Base-by-base conservation (phyloP, 2,113 vertebrate genomes). In the Indri indri region DNA sequence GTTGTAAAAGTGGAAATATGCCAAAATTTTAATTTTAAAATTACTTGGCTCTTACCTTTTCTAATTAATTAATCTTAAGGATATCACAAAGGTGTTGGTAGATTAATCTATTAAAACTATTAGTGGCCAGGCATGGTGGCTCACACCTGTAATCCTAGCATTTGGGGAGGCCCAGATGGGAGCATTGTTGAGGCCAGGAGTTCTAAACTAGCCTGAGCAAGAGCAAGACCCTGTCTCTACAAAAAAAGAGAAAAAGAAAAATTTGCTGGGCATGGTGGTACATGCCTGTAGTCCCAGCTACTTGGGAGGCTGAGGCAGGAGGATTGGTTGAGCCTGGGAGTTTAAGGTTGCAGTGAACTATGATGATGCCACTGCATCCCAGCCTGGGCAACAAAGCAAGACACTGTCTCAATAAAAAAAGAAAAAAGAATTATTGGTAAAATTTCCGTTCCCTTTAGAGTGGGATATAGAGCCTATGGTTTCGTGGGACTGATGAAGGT, bases 1-100 rank as follows among this genome's bases (percentile, higher is more conserved):
- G 16, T 80, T 79, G 14, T 34, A 37, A 80, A 66, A 81, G 52
- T 82, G 83, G 79, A 83, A 47, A 32, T 95, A 30, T 27, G 34
- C 81, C 79, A 30, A 71, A 82, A 86, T 83, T 96, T 63, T n/a
- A 63, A 74, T 61, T 92, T 94, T 90, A 90, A 80, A 91, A 63
- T 89, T 96, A 9, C 20, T 83, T 90, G 25, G 34, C 8, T 79
- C 37, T 76, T 61, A 16, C 45, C 27, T 45, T 82, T 71, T 40
- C 13, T 81, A 63, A 40, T 80, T 32, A 16, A 16, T 66, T 66
- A 34, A 66, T 66, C 32, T 27, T 61, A 61, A 54, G 34, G 1
- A 32, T 50, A 76, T n/a, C 10, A 45, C 27, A 88, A 34, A 20
- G 27, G 30, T 90, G 3, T 83, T 57, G 8, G 30, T 65, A 61